Evolutionary conservation across 37 sponge, comb jelly and placozoan species (phyloP), one percentile per base, ranked within the genome.

Genomic region (Chondrosia reniformis): DNA sequence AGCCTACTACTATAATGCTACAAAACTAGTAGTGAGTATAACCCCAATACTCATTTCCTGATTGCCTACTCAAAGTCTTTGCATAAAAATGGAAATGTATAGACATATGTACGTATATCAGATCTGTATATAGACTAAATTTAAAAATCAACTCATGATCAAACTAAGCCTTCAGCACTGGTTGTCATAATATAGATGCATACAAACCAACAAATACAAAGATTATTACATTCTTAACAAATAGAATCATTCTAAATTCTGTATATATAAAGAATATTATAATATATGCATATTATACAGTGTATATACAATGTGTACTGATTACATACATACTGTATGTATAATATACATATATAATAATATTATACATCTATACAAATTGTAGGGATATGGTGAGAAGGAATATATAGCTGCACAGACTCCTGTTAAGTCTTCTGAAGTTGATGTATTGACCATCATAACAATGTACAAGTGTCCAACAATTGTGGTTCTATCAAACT

Each of bases 321-420:
- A 12, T 15, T 42, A 73, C 75, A 73, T 73, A n/a, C n/a, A 73
- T 49, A 55, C 46, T 33, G 30, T 28, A 73, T 73, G 41, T 33
- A 73, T n/a, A 10, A 63, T 63, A 28, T 63, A 28, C 33, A 25
- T 63, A 28, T 63, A 28, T 22, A 13, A 49, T 17, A 49, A 49
- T 49, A 49, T 17, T 12, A 49, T 49, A 17, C 12, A 19, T 12
- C 17, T 49, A 17, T 49, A 49, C 54, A 49, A 17, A 17, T 17
- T 49, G 58, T 24, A 28, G 25, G 39, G 42, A 41, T 69, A 37
- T 39, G 43, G 72, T 17, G 44, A 69, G 72, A 69, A 44, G 5
- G 24, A 17, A 9, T 69, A 43, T 44, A 69, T 69, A 69, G 72
- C 72, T 42, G 72, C 42, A 1, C 72, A 69, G 72, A 25, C 72